phyloP scores from a whole-genome alignment of 23 tunicate genomes.

The Ciona savignyi region DNA sequence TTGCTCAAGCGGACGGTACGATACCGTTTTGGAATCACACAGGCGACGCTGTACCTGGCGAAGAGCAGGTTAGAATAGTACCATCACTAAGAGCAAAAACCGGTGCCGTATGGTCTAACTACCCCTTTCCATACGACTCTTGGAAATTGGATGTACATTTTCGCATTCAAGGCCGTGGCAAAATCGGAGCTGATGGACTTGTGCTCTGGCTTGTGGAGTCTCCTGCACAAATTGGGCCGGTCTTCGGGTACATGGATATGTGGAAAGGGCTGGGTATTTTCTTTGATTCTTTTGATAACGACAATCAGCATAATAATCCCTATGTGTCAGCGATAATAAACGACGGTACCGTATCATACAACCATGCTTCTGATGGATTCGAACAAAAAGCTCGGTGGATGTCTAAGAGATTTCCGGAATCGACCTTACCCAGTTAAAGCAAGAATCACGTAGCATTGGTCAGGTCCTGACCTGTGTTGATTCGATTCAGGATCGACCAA shows the following conservation, averaged over 20 bases:
- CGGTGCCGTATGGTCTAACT: slow-evolving; percentile 80
- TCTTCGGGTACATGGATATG: slow-evolving; percentile 74
- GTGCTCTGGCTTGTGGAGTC: slow-evolving; percentile 69
- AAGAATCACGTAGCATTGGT: slow-evolving; percentile 32
- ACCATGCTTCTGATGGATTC: slow-evolving; percentile 71
- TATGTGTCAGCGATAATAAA: slow-evolving; percentile 45
- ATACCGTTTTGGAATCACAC: slow-evolving; percentile 82
- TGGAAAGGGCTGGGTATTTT: slow-evolving; percentile 87
- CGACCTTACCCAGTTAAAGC: slow-evolving; percentile 83
- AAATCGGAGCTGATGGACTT: slow-evolving; percentile 96
- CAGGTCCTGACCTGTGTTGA: slow-evolving; percentile 30
- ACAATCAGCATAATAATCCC: slow-evolving; percentile 66
- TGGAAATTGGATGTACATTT: slow-evolving; percentile 78
- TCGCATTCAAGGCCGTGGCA: slow-evolving; percentile 68
- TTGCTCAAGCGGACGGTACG: slow-evolving; percentile 33
- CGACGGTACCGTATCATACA: slow-evolving; percentile 57
- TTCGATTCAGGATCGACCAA: slow-evolving; percentile 41
- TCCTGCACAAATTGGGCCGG: slow-evolving; percentile 50
- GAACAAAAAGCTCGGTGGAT: slow-evolving; percentile 46
- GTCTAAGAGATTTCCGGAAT: slow-evolving; percentile 83
- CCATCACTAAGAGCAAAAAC: slow-evolving; percentile 76
- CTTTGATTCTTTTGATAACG: slow-evolving; percentile 93
- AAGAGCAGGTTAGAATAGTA: slow-evolving; percentile 69
- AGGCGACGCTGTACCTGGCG: slow-evolving; percentile 84
- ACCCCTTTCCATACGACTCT: slow-evolving; percentile 39